Base-by-base conservation (phyloP, 2,888 invertebrate genomes). In the Pelosia muscerda region DNA sequence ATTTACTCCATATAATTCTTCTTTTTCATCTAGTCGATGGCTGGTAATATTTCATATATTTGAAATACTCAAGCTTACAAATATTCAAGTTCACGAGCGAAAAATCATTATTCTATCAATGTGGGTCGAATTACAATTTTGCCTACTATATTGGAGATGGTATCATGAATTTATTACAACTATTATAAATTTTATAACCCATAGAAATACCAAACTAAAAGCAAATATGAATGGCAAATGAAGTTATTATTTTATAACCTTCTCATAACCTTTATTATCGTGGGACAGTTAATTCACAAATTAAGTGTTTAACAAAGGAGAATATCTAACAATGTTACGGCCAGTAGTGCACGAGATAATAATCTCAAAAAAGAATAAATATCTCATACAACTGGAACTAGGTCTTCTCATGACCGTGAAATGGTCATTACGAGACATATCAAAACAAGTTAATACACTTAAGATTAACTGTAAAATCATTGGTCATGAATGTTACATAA, bases 321-420 rank as follows among this genome's bases (percentile, higher is more conserved):
- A 42, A 63, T 62, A 78, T 81, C 69, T 57, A 28, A 68, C 55
- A 38, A 76, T 79, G 71, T 79, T 19, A 63, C 58, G 66, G 62
- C 58, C 67, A 70, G 69, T 79, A 79, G 31, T 68, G 74, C 57
- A 73, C 79, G 61, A n/a, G 79, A 79, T 79, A 69, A 0, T 22
- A 61, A 75, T 76, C 65, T 74, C 31, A 34, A 59, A 58, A 66
- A 77, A 75, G 64, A 78, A 77, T 74, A 62, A 55, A 56, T 66
- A 69, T 75, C 77, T 65, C 77, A 80, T 70, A 62, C 74, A 85
- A 81, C 66, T 84, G 72, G 82, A 80, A 78, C 84, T 82, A 81
- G 82, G 76, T 81, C 83, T 86, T 88, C 89, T 81, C 88, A 88
- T 83, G 90, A 74, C 88, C 88, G 78, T 86, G 85, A 85, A 85